Percentiles rank a stretch among this genome's conserved stretches.
These are phyloP conservation scores for Myotis lucifugus DNA, from an alignment of 2,113 vertebrate genomes.

Conservation along the genomic window DNA sequence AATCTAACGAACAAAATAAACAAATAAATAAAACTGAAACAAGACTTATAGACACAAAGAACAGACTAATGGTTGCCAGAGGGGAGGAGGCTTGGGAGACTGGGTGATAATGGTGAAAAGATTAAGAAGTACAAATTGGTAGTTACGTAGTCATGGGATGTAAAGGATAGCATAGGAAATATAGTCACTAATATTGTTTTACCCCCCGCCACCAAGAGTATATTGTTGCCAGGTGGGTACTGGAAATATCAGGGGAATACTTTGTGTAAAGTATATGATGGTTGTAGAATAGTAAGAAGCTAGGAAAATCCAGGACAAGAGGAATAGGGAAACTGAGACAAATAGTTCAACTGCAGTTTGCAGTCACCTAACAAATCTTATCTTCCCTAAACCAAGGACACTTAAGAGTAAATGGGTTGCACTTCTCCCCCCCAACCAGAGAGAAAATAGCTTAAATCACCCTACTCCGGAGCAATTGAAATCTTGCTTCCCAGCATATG, in stretches of 20 bases:
- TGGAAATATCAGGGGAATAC: neutral
- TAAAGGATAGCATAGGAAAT: neutral
- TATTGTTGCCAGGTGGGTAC: neutral
- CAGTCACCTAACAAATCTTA: too few relatives aligned
- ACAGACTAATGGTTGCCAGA: neutral
- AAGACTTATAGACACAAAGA: neutral
- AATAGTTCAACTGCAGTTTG: too few relatives aligned
- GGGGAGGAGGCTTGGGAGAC: neutral
- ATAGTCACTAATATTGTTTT: neutral
- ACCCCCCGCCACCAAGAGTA: too few relatives aligned
- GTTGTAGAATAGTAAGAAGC: too few relatives aligned
- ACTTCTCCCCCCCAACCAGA: too few relatives aligned
- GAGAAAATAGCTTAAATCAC: too few relatives aligned
- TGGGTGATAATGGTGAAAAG: neutral
- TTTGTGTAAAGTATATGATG: neutral
- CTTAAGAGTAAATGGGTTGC: too few relatives aligned
- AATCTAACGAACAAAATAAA: neutral
- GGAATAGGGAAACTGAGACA: too few relatives aligned
- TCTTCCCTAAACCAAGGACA: too few relatives aligned
- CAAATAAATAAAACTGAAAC: neutral
- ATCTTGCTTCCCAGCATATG: too few relatives aligned
- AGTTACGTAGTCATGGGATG: neutral
- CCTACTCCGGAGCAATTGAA: too few relatives aligned
- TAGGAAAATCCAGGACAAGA: too few relatives aligned
- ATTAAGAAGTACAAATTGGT: neutral